Percentiles rank a stretch among this genome's conserved stretches.
phyloP scores from a whole-genome alignment of 2,888 invertebrate species.

The Diaphora mendica region DNA sequence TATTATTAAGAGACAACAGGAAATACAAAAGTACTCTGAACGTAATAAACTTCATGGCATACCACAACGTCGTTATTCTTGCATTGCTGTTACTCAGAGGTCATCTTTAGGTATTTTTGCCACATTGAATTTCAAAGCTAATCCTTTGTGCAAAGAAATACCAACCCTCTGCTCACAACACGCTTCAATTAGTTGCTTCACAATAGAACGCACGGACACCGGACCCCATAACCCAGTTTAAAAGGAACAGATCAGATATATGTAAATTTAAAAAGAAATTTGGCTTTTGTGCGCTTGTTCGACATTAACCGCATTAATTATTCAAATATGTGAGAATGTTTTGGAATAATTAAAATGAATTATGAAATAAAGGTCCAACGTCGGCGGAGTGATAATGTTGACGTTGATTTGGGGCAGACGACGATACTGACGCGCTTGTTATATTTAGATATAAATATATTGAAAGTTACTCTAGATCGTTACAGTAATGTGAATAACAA shows the following conservation, averaged over 20 bases:
- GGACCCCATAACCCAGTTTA: neutral
- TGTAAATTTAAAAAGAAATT: neutral
- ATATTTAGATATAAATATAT: neutral
- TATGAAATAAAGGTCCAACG: constrained; percentile 31
- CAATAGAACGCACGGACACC: neutral
- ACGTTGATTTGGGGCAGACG: constrained; percentile 5
- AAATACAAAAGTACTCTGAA: neutral
- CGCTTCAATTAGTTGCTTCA: constrained; percentile 3
- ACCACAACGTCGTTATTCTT: neutral
- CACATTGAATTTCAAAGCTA: neutral
- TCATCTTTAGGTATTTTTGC: neutral
- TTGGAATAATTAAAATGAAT: constrained; percentile 35
- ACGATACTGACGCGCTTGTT: neutral
- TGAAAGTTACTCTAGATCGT: neutral
- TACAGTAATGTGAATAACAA: neutral
- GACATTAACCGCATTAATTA: constrained; percentile 19
- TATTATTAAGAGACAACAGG: neutral
- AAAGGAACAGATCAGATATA: neutral
- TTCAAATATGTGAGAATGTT: constrained; percentile 26
- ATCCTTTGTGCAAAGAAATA: constrained; percentile 5
- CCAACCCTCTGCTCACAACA: constrained; percentile 5
- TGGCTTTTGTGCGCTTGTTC: neutral
- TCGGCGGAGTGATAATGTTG: constrained; percentile 15
- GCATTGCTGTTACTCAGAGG: neutral
- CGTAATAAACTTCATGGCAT: neutral